These are phyloP conservation scores for Rousettus leschenaultii DNA, from an alignment of 2,113 vertebrate genomes.

Conservation along the genomic window DNA sequence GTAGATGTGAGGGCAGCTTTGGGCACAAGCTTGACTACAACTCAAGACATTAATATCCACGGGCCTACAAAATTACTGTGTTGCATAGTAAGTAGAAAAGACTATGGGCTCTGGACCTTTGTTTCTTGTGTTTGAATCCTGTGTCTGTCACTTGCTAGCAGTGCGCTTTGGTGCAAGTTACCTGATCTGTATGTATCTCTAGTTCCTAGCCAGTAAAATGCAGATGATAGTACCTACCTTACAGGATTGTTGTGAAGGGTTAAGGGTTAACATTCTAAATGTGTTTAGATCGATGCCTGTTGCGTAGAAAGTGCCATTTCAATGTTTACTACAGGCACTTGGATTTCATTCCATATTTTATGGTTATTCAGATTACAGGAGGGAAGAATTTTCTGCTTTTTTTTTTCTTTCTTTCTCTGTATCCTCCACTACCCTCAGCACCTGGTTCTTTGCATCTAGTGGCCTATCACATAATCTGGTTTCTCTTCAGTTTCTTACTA, in stretches of 20 bases:
- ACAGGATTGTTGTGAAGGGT: neutral
- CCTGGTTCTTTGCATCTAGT: neutral
- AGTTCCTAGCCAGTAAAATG: neutral
- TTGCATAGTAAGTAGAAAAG: neutral
- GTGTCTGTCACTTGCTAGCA: neutral
- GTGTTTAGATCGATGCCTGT: neutral
- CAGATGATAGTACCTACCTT: neutral
- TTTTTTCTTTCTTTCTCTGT: neutral
- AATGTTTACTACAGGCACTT: neutral
- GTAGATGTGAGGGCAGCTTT: neutral
- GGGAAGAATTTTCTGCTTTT: neutral
- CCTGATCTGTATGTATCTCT: neutral
- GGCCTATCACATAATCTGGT: neutral
- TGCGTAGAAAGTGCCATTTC: neutral
- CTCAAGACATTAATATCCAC: neutral
- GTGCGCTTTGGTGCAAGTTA: neutral
- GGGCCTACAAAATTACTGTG: neutral
- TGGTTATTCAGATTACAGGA: constrained; percentile 7
- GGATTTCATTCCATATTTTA: neutral
- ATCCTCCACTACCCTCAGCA: neutral
- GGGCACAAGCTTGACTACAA: neutral
- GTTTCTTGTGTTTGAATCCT: neutral
- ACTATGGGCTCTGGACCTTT: neutral
- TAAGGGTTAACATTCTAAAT: neutral
- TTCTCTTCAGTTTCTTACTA: constrained; percentile 10